Base-by-base conservation (phyloP, 2,797 vertebrate species). In the Gouania willdenowi region DNA sequence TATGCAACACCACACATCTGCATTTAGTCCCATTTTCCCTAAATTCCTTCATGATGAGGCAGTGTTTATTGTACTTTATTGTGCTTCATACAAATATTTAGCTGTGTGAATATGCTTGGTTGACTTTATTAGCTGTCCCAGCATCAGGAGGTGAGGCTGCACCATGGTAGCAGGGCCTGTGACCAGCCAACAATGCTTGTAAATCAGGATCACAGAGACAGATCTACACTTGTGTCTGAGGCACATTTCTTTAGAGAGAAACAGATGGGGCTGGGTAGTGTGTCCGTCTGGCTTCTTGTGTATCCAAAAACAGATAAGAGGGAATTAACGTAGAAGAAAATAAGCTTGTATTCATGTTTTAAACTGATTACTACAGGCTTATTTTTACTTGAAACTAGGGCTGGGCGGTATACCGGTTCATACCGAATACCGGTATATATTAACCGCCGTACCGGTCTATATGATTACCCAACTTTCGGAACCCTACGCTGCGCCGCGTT, bases 21-120 rank as follows among this genome's bases (percentile, higher is more conserved):
- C 89, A 87, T 91, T 92, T 86, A 81, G 82, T 90, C 82, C 87
- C 89, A 5, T 20, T 92, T 92, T 92, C 87, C 82, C n/a, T n/a
- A 76, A 88, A 85, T 90, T 83, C 79, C 90, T 91, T 90, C 83
- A 81, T 83, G 85, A 87, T 81, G 86, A 86, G 83, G 83, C 85
- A 83, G 85, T 91, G 88, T 91, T 94, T 92, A 91, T 91, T 91
- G 90, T 85, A 89, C 92, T 93, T 97, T 92, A 92, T 94, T 94
- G 92, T 92, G 88, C 88, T 91, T 93, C 88, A 88, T 92, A 93
- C 95, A 92, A 95, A 95, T 95, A 94, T 94, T 94, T 93, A 93
- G 96, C 92, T 92, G 90, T 90, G 87, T 82, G 90, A 92, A n/a
- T n/a, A n/a, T n/a, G n/a, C 91, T 93, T 91, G 92, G 90, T 93